Percentiles rank a stretch among this genome's conserved stretches.
These are phyloP conservation scores for Drosophila parvula DNA, from an alignment of 1,140 invertebrate species.

Conservation along the genomic window DNA sequence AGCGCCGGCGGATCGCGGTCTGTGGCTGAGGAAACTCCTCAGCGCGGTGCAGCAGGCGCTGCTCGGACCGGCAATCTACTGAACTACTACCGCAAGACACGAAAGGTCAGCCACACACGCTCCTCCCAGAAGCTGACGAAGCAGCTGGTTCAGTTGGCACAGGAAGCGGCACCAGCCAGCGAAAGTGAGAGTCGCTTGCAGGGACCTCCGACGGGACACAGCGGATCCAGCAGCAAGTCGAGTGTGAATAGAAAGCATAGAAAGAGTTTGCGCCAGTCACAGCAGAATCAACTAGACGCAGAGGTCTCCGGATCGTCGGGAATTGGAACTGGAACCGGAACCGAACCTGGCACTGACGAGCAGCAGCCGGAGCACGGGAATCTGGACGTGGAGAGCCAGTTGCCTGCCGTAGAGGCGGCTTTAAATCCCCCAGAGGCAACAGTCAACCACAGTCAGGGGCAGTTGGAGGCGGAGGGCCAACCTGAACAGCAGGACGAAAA, in stretches of 20 bases:
- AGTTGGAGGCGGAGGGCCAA: conserved; percentile 28
- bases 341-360: conserved; percentile 20
- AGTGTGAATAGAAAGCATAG: conserved; percentile 14
- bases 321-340: neutral
- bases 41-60: conserved; percentile 40
- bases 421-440: conserved; percentile 8
- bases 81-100: conserved; percentile 82
- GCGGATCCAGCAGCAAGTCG: conserved; percentile 23
- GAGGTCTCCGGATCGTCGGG: conserved; percentile 2
- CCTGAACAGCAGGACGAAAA: conserved; percentile 51
- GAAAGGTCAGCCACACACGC: conserved; percentile 75
- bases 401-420: conserved; percentile 18
- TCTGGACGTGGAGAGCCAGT: conserved; percentile 36
- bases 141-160: conserved; percentile 6
- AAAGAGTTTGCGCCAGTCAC: conserved; percentile 29
- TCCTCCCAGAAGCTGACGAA: conserved; percentile 40
- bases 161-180: conserved; percentile 10
- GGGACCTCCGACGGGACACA: conserved; percentile 6
- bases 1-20: conserved; percentile 13
- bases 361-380: conserved; percentile 18
- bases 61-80: conserved; percentile 65
- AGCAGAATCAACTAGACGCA: conserved; percentile 22
- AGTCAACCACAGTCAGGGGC: conserved; percentile 8
- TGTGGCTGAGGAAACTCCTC: conserved; percentile 37
- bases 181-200: conserved; percentile 15